These are phyloP conservation scores for Cyclophora punctaria DNA, from an alignment of 2,888 invertebrate species.

Conservation along the genomic window DNA sequence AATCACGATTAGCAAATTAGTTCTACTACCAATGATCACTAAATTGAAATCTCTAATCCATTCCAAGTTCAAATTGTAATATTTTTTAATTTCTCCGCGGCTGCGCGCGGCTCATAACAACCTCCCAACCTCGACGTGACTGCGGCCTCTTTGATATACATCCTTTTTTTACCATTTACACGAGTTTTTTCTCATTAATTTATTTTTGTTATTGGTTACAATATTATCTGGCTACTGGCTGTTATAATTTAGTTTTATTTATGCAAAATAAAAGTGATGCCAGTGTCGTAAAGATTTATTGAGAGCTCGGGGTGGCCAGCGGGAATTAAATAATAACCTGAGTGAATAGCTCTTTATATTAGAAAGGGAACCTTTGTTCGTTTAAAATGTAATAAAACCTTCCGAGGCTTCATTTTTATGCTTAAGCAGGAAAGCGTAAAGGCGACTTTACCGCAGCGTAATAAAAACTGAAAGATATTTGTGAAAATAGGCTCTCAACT, in stretches of 20 bases:
- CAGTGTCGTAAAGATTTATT: slow-evolving; percentile 57
- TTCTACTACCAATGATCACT: slow-evolving; percentile 27
- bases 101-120: slow-evolving; percentile 54
- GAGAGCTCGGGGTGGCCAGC: slow-evolving; percentile 41
- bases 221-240: slow-evolving; percentile 69
- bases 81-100: slow-evolving; percentile 54
- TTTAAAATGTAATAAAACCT: too few species aligned
- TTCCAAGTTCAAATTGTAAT: slow-evolving; percentile 44
- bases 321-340: slow-evolving; percentile 19
- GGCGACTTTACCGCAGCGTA: too few species aligned
- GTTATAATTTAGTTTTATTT: slow-evolving; percentile 72
- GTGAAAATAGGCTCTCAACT: too few species aligned
- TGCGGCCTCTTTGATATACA: slow-evolving; percentile 66
- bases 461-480: too few species aligned
- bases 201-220: slow-evolving; percentile 69
- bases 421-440: too few species aligned
- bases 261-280: slow-evolving; percentile 70
- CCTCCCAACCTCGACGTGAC: slow-evolving; percentile 63
- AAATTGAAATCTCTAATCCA: slow-evolving; percentile 31
- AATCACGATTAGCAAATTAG: slow-evolving; percentile 37
- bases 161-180: slow-evolving; percentile 55
- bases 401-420: too few species aligned
- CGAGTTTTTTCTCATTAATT: slow-evolving; percentile 49
- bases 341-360: slow-evolving; percentile 18
- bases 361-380: too few species aligned